These are phyloP conservation scores for Motacilla tschutschensis DNA, from an alignment of 2,113 vertebrate species.

Conservation along the genomic window DNA sequence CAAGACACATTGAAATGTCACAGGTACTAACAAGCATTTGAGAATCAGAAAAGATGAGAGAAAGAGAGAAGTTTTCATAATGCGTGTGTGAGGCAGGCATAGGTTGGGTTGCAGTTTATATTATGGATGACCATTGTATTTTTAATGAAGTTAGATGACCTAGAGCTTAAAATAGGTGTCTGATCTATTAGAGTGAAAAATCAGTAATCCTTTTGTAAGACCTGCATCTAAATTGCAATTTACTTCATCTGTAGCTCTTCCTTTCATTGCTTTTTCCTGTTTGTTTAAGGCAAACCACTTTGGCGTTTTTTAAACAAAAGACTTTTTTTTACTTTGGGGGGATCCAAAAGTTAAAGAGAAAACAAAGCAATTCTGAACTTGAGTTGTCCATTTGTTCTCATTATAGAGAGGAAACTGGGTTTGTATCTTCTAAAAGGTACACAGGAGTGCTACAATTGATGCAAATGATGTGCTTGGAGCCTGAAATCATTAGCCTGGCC, in stretches of 20 bases:
- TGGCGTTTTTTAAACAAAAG: neutral
- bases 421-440: neutral
- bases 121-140: neutral
- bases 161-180: neutral
- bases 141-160: neutral
- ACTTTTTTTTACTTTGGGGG: fast-evolving
- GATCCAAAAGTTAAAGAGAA: neutral
- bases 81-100: fast-evolving
- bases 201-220: neutral
- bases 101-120: neutral
- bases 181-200: neutral
- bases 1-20: neutral
- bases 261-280: neutral
- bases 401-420: neutral
- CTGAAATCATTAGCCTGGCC: neutral
- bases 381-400: neutral
- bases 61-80: neutral
- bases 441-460: neutral
- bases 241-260: neutral
- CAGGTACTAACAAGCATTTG: neutral
- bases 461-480: neutral
- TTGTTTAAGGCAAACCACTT: neutral
- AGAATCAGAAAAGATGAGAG: neutral
- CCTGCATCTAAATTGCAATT: neutral
- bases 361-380: neutral